These are phyloP conservation scores for Teleiodes luculella DNA, from an alignment of 2,888 invertebrate genomes.

Conservation along the genomic window DNA sequence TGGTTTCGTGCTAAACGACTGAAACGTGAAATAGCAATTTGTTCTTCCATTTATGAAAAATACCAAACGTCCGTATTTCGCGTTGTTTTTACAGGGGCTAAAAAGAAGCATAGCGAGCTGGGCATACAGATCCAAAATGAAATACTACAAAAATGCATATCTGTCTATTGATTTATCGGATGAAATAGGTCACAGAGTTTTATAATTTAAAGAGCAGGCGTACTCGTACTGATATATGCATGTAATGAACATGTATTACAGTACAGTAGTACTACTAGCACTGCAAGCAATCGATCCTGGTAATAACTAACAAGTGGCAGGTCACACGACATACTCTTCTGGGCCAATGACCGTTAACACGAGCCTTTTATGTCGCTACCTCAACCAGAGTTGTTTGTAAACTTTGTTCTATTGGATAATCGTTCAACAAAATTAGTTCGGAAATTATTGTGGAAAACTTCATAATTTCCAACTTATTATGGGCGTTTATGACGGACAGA, in stretches of 20 bases:
- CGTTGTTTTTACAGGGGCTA: slow-evolving; percentile 1
- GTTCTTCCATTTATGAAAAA: slow-evolving; percentile 8
- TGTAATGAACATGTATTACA: slow-evolving; percentile 20
- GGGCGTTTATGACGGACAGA: not conserved
- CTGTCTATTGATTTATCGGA: slow-evolving; percentile 28
- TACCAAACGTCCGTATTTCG: slow-evolving; percentile 2
- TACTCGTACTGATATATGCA: slow-evolving; percentile 23
- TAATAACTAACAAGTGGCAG: slow-evolving; percentile 19
- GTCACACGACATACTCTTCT: slow-evolving; percentile 17
- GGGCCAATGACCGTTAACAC: slow-evolving; percentile 19
- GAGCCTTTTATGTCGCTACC: slow-evolving; percentile 8
- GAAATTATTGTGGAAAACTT: slow-evolving; percentile 2
- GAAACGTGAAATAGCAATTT: slow-evolving; percentile 7
- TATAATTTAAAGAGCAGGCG: slow-evolving; percentile 36
- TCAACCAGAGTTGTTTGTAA: slow-evolving; percentile 11
- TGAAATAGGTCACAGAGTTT: slow-evolving; percentile 38
- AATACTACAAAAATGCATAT: slow-evolving; percentile 22
- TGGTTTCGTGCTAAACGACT: slow-evolving; percentile 17
- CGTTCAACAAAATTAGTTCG: slow-evolving; percentile 8
- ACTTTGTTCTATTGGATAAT: slow-evolving; percentile 12
- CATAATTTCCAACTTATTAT: not conserved
- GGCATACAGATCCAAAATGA: slow-evolving; percentile 9
- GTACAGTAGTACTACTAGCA: slow-evolving; percentile 7
- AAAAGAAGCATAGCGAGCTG: slow-evolving; percentile 7
- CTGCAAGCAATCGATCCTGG: slow-evolving; percentile 26